A percentile compares a stretch with the other conserved stretches of the same genome.
phyloP scores from a whole-genome alignment of 37 sponge, comb jelly and placozoan species.

The Geodia barretti region DNA sequence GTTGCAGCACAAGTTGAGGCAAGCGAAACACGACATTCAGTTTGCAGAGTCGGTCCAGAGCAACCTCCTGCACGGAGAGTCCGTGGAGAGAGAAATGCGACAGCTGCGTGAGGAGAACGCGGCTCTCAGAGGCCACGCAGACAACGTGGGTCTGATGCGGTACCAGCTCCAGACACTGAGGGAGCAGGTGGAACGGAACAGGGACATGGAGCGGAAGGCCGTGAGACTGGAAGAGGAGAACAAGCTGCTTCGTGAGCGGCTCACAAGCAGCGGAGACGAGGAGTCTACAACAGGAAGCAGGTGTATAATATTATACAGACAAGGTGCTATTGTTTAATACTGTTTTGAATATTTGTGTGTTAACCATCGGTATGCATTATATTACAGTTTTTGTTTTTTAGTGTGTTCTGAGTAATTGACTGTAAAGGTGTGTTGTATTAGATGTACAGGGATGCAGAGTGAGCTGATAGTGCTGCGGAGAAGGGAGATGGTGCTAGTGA shows the following conservation, averaged over 20 bases:
- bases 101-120: conserved; percentile 47
- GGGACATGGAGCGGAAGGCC: conserved; percentile 15
- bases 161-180: conserved; percentile 41
- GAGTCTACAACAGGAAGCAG: no score
- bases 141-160: conserved; percentile 17
- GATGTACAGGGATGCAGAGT: conserved; percentile 20
- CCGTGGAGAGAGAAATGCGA: conserved; percentile 18
- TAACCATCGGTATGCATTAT: no score
- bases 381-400: no score
- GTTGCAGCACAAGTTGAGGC: conserved; percentile 25
- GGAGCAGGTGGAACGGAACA: conserved; percentile 29
- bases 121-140: background rate
- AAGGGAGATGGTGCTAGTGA: conserved; percentile 35
- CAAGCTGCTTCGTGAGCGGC: background rate
- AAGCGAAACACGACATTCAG: conserved; percentile 21
- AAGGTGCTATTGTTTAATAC: no score
- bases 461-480: conserved; percentile 46
- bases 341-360: no score
- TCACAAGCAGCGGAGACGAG: no score
- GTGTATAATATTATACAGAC: background rate
- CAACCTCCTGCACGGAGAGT: conserved; percentile 17
- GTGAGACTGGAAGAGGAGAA: conserved; percentile 27
- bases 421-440: background rate
- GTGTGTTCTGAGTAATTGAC: background rate
- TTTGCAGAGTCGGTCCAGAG: conserved; percentile 38